phyloP scores from a whole-genome alignment of 2,797 vertebrate species.

The Cryptoblepharus egeriae region DNA sequence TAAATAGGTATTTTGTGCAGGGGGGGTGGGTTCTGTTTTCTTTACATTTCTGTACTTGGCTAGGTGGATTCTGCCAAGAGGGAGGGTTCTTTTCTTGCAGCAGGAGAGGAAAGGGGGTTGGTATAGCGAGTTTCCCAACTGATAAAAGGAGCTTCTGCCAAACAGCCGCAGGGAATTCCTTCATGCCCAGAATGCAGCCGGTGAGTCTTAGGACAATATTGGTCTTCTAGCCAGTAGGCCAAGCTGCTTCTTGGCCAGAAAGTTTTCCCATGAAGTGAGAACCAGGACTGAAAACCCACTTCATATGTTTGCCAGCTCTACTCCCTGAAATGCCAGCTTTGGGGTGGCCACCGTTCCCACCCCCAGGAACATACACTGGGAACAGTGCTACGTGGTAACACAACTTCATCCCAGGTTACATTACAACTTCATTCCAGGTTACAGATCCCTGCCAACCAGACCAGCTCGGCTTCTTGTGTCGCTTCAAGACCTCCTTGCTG shows the following conservation, averaged over 20 bases:
- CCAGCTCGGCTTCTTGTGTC: too few species aligned
- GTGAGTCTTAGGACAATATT: neutral
- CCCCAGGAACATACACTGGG: too few species aligned
- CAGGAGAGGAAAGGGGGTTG: neutral
- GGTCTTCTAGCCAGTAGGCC: neutral
- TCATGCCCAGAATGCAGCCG: neutral
- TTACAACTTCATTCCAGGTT: too few species aligned
- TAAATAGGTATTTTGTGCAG: conserved; percentile 18
- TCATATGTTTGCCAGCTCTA: too few species aligned
- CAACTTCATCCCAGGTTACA: too few species aligned
- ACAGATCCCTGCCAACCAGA: too few species aligned
- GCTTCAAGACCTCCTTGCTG: neutral
- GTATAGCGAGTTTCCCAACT: neutral
- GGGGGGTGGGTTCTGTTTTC: neutral
- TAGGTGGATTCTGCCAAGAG: neutral
- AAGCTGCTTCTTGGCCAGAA: too few species aligned
- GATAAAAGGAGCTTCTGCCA: neutral
- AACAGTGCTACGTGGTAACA: too few species aligned
- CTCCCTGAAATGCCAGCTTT: too few species aligned
- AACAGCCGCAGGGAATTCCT: neutral
- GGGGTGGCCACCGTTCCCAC: too few species aligned
- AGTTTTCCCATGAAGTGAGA: too few species aligned
- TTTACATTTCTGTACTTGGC: conserved; percentile 22
- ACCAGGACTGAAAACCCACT: too few species aligned
- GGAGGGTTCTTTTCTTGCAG: neutral